Evolutionary conservation across 2,888 invertebrate species (phyloP), one percentile per base, ranked within the genome.

Genomic region (Drosophila flavopinicola): DNA sequence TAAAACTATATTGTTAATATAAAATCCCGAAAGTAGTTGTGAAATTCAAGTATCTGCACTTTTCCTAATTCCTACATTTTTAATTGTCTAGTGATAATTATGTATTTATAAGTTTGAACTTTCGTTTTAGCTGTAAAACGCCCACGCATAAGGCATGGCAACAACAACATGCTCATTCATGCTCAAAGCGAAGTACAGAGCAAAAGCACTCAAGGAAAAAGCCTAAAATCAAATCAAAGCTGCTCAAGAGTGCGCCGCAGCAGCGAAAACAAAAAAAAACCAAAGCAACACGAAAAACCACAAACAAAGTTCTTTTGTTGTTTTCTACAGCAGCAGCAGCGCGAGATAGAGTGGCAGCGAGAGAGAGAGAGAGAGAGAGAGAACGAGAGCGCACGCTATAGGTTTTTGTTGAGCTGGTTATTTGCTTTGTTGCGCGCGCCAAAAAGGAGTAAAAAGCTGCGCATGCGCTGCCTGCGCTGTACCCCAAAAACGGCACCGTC

Each of bases 401-500:
- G 35, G 52, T 58, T 66, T 73, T 69, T 66, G 39, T 20, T 42
- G 20, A 42, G 27, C 41, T 23, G 11, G 33, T 52, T 49, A 20
- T 56, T 44, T 25, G 42, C 56, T 44, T 52, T 47, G 53, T 17
- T 72, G 52, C 73, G 48, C 60, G 68, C 56, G 48, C 57, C 66
- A 67, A 76, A 76, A 69, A 74, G 66, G 67, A 80, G 80, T 65
- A 84, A 80, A 80, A 84, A 78, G 84, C 75, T 66, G 85, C 78
- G 80, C 85, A 84, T 84, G 80, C 85, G 84, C 42, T 63, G 73
- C 65, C 60, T 48, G 30, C 45, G 48, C 27, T 59, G 42, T 52
- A 38, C 56, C 75, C 78, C 67, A 70, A 73, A 65, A 66, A 32
- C 23, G 33, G 49, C 61, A 52, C 48, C 38, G 59, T 51, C 67